phyloP scores from a whole-genome alignment of 2,888 invertebrate genomes.

The Cheilosia variabilis region DNA sequence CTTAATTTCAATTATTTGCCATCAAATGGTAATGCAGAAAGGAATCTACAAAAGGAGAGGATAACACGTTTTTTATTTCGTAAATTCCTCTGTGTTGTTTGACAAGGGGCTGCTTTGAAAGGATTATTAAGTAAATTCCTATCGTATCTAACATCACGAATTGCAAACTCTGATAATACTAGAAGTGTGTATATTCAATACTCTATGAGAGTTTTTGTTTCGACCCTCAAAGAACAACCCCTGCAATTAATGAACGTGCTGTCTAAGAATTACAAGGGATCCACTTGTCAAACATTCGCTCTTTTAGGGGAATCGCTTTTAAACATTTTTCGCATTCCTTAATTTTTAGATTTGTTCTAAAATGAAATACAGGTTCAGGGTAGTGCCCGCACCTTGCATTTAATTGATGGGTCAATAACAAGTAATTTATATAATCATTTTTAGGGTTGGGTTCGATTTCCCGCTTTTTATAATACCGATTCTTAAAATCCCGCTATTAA shows the following conservation, averaged over 20 bases:
- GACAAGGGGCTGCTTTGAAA: slow-evolving; percentile 41
- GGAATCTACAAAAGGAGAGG: not conserved
- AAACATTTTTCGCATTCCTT: too few relatives aligned
- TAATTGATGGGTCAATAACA: too few relatives aligned
- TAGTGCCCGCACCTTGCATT: too few relatives aligned
- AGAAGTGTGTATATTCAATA: slow-evolving; percentile 28
- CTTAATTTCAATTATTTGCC: slow-evolving; percentile 55
- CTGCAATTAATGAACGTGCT: slow-evolving; percentile 49
- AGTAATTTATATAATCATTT: too few relatives aligned
- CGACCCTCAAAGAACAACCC: slow-evolving; percentile 41
- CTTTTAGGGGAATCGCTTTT: not conserved
- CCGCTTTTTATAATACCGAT: too few relatives aligned
- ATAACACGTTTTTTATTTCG: slow-evolving; percentile 28
- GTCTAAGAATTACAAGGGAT: slow-evolving; percentile 26
- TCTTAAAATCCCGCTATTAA: too few relatives aligned
- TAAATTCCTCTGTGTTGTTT: slow-evolving; percentile 40
- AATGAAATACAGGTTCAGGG: too few relatives aligned
- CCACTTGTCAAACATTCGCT: slow-evolving; percentile 10
- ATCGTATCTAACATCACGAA: slow-evolving; percentile 48
- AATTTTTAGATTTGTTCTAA: too few relatives aligned
- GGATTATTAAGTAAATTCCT: slow-evolving; percentile 54
- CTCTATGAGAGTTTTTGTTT: slow-evolving; percentile 1
- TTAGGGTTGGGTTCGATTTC: too few relatives aligned
- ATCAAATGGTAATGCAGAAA: slow-evolving; percentile 48
- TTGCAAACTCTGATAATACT: slow-evolving; percentile 34